These are phyloP conservation scores for Pseudonaja textilis DNA, from an alignment of 2,113 vertebrate species.

Conservation along the genomic window DNA sequence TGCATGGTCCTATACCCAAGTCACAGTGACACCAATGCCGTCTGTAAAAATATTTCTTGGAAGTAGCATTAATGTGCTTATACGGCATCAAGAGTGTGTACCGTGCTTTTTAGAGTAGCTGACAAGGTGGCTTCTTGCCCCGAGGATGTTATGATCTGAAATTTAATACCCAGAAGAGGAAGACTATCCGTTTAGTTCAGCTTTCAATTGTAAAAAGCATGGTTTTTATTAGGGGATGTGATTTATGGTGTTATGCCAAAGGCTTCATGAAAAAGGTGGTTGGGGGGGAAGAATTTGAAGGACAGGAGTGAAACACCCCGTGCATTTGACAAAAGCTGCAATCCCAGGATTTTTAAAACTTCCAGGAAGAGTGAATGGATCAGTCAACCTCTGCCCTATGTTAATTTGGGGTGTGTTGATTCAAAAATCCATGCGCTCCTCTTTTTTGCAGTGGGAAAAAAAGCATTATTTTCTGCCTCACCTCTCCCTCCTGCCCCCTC, in stretches of 20 bases:
- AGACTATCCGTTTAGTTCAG: neutral
- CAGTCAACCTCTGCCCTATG: neutral
- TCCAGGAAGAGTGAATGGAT: neutral
- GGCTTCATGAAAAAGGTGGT: neutral
- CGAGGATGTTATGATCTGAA: neutral
- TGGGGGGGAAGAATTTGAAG: neutral
- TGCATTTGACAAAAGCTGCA: neutral
- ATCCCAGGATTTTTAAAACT: neutral
- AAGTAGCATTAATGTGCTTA: neutral
- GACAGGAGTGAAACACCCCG: neutral
- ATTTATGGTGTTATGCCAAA: neutral
- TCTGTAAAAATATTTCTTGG: neutral
- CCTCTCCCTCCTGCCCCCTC: neutral
- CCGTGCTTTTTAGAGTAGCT: neutral
- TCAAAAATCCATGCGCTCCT: neutral
- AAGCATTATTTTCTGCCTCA: neutral
- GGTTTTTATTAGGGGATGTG: neutral
- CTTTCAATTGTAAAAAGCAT: neutral
- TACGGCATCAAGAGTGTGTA: neutral
- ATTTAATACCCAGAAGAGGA: neutral
- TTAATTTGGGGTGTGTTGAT: neutral
- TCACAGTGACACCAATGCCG: neutral
- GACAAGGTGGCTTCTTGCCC: neutral
- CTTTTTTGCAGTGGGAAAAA: neutral
- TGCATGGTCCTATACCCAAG: neutral